Evolutionary conservation across 2,888 invertebrate genomes (phyloP), one percentile per base, ranked within the genome.

Genomic region (Drosophila nr. perissopoda): DNA sequence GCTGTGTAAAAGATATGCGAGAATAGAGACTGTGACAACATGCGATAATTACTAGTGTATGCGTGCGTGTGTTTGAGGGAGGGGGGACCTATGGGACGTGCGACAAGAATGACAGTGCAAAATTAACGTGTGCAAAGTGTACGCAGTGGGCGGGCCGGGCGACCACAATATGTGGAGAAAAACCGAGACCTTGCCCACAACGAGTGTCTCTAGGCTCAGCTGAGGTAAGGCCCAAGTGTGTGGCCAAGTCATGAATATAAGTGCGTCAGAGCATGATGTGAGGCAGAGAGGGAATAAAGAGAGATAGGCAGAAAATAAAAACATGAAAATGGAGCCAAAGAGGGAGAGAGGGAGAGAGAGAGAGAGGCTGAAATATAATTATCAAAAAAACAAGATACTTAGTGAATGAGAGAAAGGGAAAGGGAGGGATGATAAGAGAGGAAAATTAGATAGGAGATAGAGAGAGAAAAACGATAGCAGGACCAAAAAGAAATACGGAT

Each of bases 1-100:
- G 83, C 69, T 74, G 74, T 69, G 67, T 73, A 59, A 54, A 64
- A 59, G 18, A 38, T 59, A 65, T 62, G 45, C 10, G 59, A 61
- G 59, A 73, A 74, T 40, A 29, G 40, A 51, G 49, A 69, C 60
- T 59, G 33, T 6, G 49, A 63, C 53, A 70, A 66, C 58, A 75
- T 70, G 70, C 65, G 54, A 75, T 75, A 69, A 33, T 29, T 51
- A 53, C 57, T 57, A 66, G 53, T 56, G 16, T 40, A 36, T 25
- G 16, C 11, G 34, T 48, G 48, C 27, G 25, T 27, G 31, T 21
- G 11, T 8, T 27, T 45, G 45, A 2, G 11, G 34, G 27, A 18
- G 10, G 10, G 27, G 16, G 48, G 13, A 6, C 42, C 5, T 16
- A 36, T 5, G 42, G 31, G 48, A 27, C 49, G n/a, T 34, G 49